phyloP scores from a whole-genome alignment of 2,888 invertebrate species.

The Lomographa bimaculata region DNA sequence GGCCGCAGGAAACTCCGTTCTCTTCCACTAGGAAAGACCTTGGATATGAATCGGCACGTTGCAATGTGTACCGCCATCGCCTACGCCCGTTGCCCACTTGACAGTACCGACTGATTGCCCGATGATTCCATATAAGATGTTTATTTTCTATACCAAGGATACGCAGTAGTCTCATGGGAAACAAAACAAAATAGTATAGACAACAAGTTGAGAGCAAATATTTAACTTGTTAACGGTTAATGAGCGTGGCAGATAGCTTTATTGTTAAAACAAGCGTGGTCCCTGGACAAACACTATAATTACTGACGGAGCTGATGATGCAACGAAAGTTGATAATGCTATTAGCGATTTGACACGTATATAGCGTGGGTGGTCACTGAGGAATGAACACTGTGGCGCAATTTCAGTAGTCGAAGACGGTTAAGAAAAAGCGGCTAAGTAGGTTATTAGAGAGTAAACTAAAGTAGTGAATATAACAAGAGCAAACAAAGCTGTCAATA shows the following conservation, averaged over 20 bases:
- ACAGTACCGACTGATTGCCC: conserved; percentile 62
- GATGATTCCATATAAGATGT: conserved; percentile 48
- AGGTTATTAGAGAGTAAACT: conserved; percentile 53
- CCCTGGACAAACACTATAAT: conserved; percentile 64
- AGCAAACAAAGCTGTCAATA: conserved; percentile 31
- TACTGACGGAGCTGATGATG: conserved; percentile 66
- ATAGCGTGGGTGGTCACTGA: conserved; percentile 67
- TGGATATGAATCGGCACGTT: conserved; percentile 82
- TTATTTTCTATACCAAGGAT: conserved; percentile 30
- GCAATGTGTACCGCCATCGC: conserved; percentile 82
- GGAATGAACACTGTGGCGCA: conserved; percentile 63
- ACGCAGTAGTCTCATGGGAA: conserved; percentile 33
- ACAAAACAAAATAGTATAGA: conserved; percentile 32
- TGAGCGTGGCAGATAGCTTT: conserved; percentile 66
- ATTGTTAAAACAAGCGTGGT: conserved; percentile 64
- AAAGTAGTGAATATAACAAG: conserved; percentile 33
- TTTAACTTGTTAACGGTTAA: conserved; percentile 56
- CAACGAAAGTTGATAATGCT: conserved; percentile 79
- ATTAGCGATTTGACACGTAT: conserved; percentile 77
- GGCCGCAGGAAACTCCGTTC: conserved; percentile 84
- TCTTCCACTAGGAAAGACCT: conserved; percentile 85
- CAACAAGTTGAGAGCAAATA: conserved; percentile 47
- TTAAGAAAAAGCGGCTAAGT: conserved; percentile 55
- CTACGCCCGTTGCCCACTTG: conserved; percentile 79
- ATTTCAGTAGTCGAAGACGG: conserved; percentile 56